Percentiles rank a stretch among this genome's conserved stretches.
Evolutionary conservation across 2,888 invertebrate genomes (phyloP).

Genomic region (Thymelicus sylvestris): DNA sequence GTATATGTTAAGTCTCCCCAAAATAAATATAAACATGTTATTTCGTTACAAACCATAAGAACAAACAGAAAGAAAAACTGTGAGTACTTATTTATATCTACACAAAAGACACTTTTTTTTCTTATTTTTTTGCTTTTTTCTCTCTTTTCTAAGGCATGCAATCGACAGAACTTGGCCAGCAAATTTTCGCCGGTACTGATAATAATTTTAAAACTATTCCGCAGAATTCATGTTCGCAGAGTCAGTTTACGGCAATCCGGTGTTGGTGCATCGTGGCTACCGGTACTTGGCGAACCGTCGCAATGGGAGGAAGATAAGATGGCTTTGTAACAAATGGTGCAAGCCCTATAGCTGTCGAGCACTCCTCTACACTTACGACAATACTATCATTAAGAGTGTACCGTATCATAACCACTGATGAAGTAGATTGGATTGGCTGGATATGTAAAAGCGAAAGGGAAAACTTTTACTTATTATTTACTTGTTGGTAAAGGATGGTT

Average conservation of each 20-base stretch:
- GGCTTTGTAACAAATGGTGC: slow-evolving; percentile 48
- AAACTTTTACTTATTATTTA: background rate
- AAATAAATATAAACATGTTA: too few relatives aligned
- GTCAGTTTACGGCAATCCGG: slow-evolving; percentile 45
- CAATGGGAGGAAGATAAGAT: slow-evolving; percentile 41
- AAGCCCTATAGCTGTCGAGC: slow-evolving; percentile 46
- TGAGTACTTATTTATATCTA: too few relatives aligned
- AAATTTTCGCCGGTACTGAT: background rate
- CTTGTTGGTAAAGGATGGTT: background rate
- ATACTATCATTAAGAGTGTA: slow-evolving; percentile 33
- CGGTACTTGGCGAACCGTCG: slow-evolving; percentile 47
- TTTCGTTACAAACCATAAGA: too few relatives aligned
- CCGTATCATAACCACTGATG: background rate
- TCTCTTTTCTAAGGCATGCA: too few relatives aligned
- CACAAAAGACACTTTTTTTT: too few relatives aligned
- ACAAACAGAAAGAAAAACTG: too few relatives aligned
- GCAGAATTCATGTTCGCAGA: slow-evolving; percentile 6
- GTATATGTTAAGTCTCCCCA: too few relatives aligned
- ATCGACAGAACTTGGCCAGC: too few relatives aligned
- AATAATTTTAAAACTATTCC: background rate
- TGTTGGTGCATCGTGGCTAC: slow-evolving; percentile 48
- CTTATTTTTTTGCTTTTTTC: too few relatives aligned
- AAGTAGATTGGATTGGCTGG: background rate
- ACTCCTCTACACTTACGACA: slow-evolving; percentile 44
- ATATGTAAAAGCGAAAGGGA: background rate